A percentile compares a stretch with the other conserved stretches of the same genome.
These are phyloP conservation scores for Athalia rosae DNA, from an alignment of 2,888 invertebrate genomes.

Conservation along the genomic window DNA sequence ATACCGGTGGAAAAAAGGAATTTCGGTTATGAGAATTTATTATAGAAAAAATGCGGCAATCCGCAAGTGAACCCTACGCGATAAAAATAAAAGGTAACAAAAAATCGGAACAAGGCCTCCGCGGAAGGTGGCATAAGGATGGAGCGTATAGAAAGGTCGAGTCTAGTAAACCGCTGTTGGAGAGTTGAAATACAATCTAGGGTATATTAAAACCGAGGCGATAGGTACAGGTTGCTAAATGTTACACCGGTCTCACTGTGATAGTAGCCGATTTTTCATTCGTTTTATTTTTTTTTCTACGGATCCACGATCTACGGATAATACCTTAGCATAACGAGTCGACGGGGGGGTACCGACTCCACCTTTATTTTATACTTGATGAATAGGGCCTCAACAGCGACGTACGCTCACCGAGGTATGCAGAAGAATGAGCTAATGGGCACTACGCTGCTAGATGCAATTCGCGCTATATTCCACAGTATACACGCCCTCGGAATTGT, in stretches of 20 bases:
- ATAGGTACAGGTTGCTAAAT: constrained; percentile 15
- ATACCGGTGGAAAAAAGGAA: background rate
- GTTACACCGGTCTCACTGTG: constrained; percentile 40
- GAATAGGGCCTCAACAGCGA: too few relatives aligned
- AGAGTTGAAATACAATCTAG: constrained; percentile 12
- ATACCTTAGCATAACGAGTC: too few relatives aligned
- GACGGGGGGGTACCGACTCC: too few relatives aligned
- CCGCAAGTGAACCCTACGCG: background rate
- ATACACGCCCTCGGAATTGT: too few relatives aligned
- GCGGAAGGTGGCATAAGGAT: background rate
- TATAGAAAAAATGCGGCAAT: background rate
- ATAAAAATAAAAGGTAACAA: background rate
- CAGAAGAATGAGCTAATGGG: too few relatives aligned
- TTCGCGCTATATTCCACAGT: too few relatives aligned
- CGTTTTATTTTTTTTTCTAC: too few relatives aligned
- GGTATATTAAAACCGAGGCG: background rate
- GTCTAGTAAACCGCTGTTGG: background rate
- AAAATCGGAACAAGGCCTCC: background rate
- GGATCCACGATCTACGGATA: too few relatives aligned
- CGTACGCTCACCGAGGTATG: too few relatives aligned
- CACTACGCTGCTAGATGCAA: too few relatives aligned
- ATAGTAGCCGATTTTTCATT: background rate
- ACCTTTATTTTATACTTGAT: too few relatives aligned
- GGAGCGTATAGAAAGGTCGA: background rate
- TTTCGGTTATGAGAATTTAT: background rate